Conservation (phyloP, 2,113 vertebrate species). For the Solea senegalensis region DNA sequence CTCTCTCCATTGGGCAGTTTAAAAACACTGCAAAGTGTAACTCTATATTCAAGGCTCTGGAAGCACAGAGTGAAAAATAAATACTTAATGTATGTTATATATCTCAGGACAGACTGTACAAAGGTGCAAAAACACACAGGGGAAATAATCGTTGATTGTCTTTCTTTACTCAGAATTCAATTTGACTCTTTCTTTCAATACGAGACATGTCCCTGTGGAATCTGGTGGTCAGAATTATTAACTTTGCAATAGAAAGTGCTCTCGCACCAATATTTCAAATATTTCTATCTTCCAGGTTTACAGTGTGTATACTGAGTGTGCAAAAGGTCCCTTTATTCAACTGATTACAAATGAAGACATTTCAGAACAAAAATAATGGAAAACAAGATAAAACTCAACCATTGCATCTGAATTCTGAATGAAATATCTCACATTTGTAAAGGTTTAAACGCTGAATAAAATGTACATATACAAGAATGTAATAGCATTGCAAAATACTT, state of each 20-base stretch:
- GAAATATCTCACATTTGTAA: too few species aligned
- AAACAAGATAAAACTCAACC: background rate
- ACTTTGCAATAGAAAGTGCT: constrained; percentile 31
- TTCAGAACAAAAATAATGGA: constrained; percentile 1
- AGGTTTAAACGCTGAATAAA: too few species aligned
- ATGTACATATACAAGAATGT: too few species aligned
- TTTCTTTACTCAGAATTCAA: constrained; percentile 40
- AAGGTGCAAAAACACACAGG: constrained; percentile 14
- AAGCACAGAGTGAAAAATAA: constrained; percentile 19
- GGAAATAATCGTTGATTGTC: constrained; percentile 24
- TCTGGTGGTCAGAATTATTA: constrained; percentile 41
- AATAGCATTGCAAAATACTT: too few species aligned
- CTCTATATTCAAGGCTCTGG: constrained; percentile 33
- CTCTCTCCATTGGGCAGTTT: constrained; percentile 3
- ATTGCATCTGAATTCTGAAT: too few species aligned
- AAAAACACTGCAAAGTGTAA: constrained; percentile 7
- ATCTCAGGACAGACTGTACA: constrained; percentile 10
- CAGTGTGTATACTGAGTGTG: background rate
- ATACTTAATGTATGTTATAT: constrained; percentile 21
- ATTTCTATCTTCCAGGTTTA: constrained; percentile 2
- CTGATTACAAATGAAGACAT: background rate
- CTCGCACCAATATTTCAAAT: background rate
- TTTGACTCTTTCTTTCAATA: constrained; percentile 39
- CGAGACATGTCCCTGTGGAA: constrained; percentile 18
- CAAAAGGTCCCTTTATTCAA: background rate